These are phyloP conservation scores for Threskiornis aethiopicus DNA, from an alignment of 2,797 vertebrate genomes.

Conservation along the genomic window DNA sequence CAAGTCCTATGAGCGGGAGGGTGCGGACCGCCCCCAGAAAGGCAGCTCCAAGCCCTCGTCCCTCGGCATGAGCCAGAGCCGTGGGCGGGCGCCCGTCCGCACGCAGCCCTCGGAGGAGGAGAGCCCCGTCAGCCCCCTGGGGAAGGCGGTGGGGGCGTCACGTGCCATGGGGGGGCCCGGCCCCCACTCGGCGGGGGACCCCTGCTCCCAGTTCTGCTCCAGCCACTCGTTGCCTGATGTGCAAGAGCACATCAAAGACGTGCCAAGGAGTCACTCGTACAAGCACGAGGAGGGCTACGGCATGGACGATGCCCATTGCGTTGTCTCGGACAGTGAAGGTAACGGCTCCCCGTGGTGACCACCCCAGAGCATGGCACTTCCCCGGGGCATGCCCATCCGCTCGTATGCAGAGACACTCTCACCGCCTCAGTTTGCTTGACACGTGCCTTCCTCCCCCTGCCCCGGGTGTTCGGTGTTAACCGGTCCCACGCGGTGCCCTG, in stretches of 20 bases:
- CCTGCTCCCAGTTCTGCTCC: conserved; percentile 94
- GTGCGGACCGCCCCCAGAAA: conserved; percentile 88
- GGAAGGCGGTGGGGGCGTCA: conserved; percentile 86
- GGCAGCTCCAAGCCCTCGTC: conserved; percentile 79
- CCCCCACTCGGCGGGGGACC: conserved; percentile 79
- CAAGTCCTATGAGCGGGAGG: conserved; percentile 91
- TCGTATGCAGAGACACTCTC: conserved; percentile 65
- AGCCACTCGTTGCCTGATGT: conserved; percentile 99
- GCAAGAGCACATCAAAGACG: conserved; percentile 95
- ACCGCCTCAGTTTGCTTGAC: conserved; percentile 76
- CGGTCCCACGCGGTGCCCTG: conserved; percentile 32
- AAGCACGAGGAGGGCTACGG: conserved; percentile 97
- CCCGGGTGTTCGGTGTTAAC: conserved; percentile 59
- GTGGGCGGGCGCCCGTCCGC: conserved; percentile 88
- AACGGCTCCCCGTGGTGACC: conserved; percentile 88
- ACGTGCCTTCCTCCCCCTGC: conserved; percentile 78
- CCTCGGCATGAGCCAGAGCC: conserved; percentile 80
- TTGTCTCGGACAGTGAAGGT: conserved; percentile 99
- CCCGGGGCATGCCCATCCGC: conserved; percentile 41
- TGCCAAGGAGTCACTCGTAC: conserved; percentile 93
- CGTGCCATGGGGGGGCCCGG: conserved; percentile 80
- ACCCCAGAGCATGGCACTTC: conserved; percentile 71
- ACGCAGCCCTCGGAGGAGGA: conserved; percentile 96
- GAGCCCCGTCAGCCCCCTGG: conserved; percentile 93
- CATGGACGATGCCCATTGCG: conserved; percentile 97